Evolutionary conservation across 2,888 invertebrate species (phyloP), one percentile per base, ranked within the genome.

Genomic region (Thecocarcelia acutangulata): DNA sequence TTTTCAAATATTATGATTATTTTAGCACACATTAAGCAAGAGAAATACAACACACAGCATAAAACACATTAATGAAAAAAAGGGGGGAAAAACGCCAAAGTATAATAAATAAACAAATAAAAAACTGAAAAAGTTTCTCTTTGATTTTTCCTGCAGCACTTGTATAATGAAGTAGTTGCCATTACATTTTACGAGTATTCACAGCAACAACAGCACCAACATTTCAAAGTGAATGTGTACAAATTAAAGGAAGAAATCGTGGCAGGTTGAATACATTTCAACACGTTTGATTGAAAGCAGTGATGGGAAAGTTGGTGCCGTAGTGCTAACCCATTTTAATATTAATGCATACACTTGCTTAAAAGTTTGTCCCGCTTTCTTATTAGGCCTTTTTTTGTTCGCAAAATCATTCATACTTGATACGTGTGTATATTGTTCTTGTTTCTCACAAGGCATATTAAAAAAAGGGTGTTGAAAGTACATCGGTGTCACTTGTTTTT

Each of bases 141-240:
- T 79, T 79, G 78, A 79, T 79, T 78, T 72, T 64, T 46, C 19
- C 44, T 66, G 64, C 37, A 72, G 78, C 59, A 72, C 64, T 72
- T 72, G 50, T 59, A 79, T 72, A 79, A 66, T 79, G 72, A 79
- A 73, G 72, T 79, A 79, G 72, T 79, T 79, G 72, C 66, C 72
- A 73, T 79, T 79, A 73, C 58, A 50, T 13, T 33, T 8, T 8
- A 8, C 33, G 6, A 33, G 33, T 33, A 33, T 33, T 33, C 33
- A 33, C 33, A 8, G 21, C 42, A 75, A 37, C 61, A 70, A 9
- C 33, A 46, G 28, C 61, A 13, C 1, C 33, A 37, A 17, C 61
- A 17, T 1, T 21, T 52, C 69, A 80, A 75, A 59, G 50, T 48
- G 68, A 68, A 80, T 80, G 75, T 63, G 68, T 80, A 48, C 40